These are phyloP conservation scores for Colius striatus DNA, from an alignment of 2,113 vertebrate genomes.

Conservation along the genomic window DNA sequence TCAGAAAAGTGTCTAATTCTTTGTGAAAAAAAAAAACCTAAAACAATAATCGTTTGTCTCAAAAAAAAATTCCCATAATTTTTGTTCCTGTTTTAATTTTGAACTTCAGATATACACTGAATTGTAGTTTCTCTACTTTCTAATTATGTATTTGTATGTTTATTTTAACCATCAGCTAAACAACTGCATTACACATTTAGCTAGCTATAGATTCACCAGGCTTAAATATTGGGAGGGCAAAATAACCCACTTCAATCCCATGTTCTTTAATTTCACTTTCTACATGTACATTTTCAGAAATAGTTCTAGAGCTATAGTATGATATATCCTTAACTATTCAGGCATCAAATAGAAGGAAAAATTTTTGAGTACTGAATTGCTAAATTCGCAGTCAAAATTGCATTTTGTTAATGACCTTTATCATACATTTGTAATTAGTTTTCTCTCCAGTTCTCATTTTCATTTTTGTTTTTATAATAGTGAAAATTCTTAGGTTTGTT, in stretches of 20 bases:
- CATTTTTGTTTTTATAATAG: neutral
- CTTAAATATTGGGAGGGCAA: accelerated
- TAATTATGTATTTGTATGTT: neutral
- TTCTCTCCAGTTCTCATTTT: neutral
- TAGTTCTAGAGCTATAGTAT: accelerated
- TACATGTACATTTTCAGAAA: neutral
- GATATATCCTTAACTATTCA: neutral
- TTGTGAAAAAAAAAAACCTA: neutral
- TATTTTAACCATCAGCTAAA: neutral
- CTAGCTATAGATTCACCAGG: neutral
- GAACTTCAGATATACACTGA: neutral
- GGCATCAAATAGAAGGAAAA: neutral
- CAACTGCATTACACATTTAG: neutral
- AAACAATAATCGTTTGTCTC: neutral
- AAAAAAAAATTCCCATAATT: neutral
- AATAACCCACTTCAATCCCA: accelerated
- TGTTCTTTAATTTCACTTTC: neutral
- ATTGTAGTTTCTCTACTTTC: neutral
- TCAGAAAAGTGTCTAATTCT: neutral
- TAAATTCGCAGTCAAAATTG: neutral
- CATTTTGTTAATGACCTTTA: neutral
- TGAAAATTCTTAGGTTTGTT: neutral
- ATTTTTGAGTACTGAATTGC: neutral
- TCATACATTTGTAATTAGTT: accelerated
- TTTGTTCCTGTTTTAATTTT: neutral